These are phyloP conservation scores for Propithecus coquereli DNA, from an alignment of 2,113 vertebrate genomes.

Conservation along the genomic window DNA sequence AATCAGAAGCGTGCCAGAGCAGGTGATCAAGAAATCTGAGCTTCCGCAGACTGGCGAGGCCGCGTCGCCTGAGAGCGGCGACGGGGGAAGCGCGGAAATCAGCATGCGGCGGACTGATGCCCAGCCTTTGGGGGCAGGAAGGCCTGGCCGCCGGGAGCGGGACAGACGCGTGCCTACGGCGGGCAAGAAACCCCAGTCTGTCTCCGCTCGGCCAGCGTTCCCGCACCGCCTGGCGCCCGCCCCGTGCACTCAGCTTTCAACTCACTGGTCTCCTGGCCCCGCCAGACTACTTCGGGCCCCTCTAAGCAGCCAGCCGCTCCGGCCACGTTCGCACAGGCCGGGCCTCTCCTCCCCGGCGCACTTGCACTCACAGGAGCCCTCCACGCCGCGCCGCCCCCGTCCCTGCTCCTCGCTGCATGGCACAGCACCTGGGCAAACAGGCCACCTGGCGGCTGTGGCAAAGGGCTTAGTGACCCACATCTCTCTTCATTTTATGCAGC, in stretches of 20 bases:
- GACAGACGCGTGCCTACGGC: fast-evolving
- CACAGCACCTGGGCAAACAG: background rate
- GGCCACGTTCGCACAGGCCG: background rate
- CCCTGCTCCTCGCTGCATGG: fast-evolving
- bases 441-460: background rate
- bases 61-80: background rate
- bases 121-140: background rate
- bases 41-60: background rate
- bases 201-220: background rate
- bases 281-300: too few species aligned
- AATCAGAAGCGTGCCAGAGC: background rate
- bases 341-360: background rate
- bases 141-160: background rate
- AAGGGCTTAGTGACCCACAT: too few species aligned
- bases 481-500: background rate
- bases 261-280: background rate
- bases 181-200: background rate
- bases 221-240: too few species aligned
- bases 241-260: background rate
- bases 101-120: background rate
- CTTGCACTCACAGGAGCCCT: background rate
- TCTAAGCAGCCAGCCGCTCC: background rate
- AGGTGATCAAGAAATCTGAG: conserved; percentile 46
- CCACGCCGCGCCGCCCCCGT: fast-evolving
- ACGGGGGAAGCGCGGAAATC: background rate